These are phyloP conservation scores for Poecile atricapillus DNA, from an alignment of 2,113 vertebrate species.

Conservation along the genomic window DNA sequence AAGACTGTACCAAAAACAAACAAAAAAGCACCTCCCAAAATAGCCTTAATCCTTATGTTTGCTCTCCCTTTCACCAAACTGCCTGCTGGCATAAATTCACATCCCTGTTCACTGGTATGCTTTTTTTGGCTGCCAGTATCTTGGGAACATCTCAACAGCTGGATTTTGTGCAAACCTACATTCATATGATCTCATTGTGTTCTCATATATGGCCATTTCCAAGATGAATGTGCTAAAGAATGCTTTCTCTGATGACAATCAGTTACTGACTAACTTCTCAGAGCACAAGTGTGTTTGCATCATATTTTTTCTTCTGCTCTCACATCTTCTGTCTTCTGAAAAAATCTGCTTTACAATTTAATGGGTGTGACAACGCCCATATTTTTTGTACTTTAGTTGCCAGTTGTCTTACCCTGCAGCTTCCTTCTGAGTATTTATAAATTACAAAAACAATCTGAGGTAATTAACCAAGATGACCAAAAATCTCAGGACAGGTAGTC, in stretches of 20 bases:
- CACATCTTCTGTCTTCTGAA: not conserved
- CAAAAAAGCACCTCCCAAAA: not conserved
- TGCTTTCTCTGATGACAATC: slow-evolving; percentile 3
- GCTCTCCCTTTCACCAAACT: not conserved
- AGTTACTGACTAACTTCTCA: not conserved
- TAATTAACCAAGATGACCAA: not conserved
- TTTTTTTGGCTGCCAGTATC: slow-evolving; percentile 28
- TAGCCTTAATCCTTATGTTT: slow-evolving; percentile 9
- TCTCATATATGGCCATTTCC: slow-evolving; percentile 36
- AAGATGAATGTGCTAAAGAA: slow-evolving; percentile 5
- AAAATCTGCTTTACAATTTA: not conserved
- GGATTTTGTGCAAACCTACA: slow-evolving; percentile 34
- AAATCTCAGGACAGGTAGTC: not conserved
- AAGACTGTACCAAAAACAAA: not conserved
- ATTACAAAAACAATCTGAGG: not conserved
- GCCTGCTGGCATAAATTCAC: slow-evolving; percentile 16
- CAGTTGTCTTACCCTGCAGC: not conserved
- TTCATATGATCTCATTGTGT: slow-evolving; percentile 34
- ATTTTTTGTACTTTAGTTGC: not conserved
- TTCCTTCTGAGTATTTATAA: not conserved
- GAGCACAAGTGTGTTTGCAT: not conserved
- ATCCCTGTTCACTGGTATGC: not conserved
- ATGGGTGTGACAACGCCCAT: not conserved
- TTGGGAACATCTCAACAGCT: slow-evolving; percentile 50
- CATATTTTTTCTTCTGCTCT: not conserved